Conservation (phyloP, 1,140 invertebrate species). For the Ephestia elutella region DNA sequence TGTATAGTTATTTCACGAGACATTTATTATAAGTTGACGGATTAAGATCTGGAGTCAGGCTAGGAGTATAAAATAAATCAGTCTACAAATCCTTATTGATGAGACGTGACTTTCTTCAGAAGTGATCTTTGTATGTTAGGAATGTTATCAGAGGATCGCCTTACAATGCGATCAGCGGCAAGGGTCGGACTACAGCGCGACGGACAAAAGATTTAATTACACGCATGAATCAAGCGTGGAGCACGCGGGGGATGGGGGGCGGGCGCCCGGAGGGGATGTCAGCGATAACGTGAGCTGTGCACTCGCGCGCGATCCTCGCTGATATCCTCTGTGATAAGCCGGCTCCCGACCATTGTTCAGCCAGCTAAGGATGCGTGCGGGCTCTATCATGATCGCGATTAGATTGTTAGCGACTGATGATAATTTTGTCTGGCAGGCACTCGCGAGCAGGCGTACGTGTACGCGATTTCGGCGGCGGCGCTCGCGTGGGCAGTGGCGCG, state of each 20-base stretch:
- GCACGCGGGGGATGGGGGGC: slow-evolving; percentile 21
- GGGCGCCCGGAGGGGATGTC: slow-evolving; percentile 22
- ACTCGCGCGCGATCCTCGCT: slow-evolving; percentile 41
- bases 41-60: background rate
- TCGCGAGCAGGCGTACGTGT: slow-evolving; percentile 88
- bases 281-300: slow-evolving; percentile 50
- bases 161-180: slow-evolving; percentile 42
- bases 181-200: slow-evolving; percentile 38
- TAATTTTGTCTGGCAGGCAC: slow-evolving; percentile 43
- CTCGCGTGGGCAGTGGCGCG: slow-evolving; percentile 83
- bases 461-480: slow-evolving; percentile 85
- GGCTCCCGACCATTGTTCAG: slow-evolving; percentile 39
- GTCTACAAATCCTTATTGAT: slow-evolving; percentile 42
- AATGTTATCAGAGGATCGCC: slow-evolving; percentile 36
- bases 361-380: slow-evolving; percentile 39
- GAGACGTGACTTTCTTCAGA: slow-evolving; percentile 31
- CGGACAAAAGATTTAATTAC: slow-evolving; percentile 73
- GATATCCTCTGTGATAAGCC: slow-evolving; percentile 46
- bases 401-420: slow-evolving; percentile 41
- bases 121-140: slow-evolving; percentile 45
- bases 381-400: slow-evolving; percentile 41
- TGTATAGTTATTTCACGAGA: no score
- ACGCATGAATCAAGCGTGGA: slow-evolving; percentile 69
- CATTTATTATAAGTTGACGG: background rate
- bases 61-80: slow-evolving; percentile 19